phyloP scores from a whole-genome alignment of 2,888 invertebrate species.

The Brenthis hecate region DNA sequence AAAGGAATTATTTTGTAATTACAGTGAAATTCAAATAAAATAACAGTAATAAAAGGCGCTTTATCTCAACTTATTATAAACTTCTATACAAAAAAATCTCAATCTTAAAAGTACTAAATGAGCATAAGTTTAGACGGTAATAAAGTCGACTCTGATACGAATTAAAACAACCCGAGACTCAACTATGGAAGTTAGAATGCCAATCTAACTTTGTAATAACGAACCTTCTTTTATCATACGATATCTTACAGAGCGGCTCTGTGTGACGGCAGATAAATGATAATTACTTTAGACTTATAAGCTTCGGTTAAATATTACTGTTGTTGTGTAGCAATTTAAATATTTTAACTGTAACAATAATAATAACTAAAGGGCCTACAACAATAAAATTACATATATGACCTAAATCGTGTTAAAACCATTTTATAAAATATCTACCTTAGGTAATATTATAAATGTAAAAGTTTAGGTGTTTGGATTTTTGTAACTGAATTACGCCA shows the following conservation, averaged over 20 bases:
- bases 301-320: slow-evolving; percentile 9
- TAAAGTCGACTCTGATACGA: slow-evolving; percentile 25
- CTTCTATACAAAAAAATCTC: not conserved
- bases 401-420: too few species aligned
- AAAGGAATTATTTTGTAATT: too few species aligned
- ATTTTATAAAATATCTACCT: too few species aligned
- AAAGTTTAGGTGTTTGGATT: too few species aligned
- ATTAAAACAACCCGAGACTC: slow-evolving; percentile 37
- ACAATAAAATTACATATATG: too few species aligned
- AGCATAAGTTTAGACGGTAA: slow-evolving; percentile 8
- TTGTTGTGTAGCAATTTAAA: not conserved
- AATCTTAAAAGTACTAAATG: slow-evolving; percentile 8
- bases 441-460: too few species aligned
- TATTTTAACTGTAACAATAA: not conserved
- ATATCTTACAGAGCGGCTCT: slow-evolving; percentile 29
- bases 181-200: slow-evolving; percentile 45
- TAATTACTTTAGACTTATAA: slow-evolving; percentile 22
- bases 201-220: slow-evolving; percentile 70
- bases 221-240: slow-evolving; percentile 49
- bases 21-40: not conserved
- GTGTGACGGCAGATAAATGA: slow-evolving; percentile 32
- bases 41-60: not conserved
- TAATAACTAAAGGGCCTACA: not conserved
- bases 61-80: slow-evolving; percentile 4
- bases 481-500: too few species aligned